Percentiles rank a stretch among this genome's conserved stretches.
These are phyloP conservation scores for Stenoptilia bipunctidactyla DNA, from an alignment of 2,888 invertebrate species.

Conservation along the genomic window DNA sequence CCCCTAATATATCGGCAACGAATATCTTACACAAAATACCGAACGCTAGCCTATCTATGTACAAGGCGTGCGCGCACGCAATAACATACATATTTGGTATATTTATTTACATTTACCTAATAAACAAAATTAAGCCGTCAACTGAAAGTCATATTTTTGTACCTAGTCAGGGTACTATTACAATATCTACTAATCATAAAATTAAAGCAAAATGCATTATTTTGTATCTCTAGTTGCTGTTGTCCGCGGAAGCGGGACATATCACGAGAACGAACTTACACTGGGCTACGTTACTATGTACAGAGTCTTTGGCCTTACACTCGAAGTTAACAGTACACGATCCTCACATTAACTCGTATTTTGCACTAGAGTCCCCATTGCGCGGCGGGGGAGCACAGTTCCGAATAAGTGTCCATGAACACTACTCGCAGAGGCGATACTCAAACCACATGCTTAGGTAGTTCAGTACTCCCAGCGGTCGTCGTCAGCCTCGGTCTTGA, in stretches of 20 bases:
- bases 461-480: constrained; percentile 74
- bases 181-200: constrained; percentile 27
- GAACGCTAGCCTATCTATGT: constrained; percentile 48
- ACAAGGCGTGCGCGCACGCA: constrained; percentile 38
- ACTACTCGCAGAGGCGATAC: background rate
- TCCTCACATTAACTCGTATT: constrained; percentile 30
- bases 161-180: constrained; percentile 50
- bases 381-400: too few species aligned
- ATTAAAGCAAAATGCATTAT: constrained; percentile 67
- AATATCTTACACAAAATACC: constrained; percentile 35
- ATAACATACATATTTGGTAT: constrained; percentile 64
- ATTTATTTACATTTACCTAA: constrained; percentile 61
- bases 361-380: constrained; percentile 31
- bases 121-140: constrained; percentile 42
- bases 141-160: constrained; percentile 59
- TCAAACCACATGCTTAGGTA: background rate
- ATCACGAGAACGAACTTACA: constrained; percentile 30
- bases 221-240: constrained; percentile 55
- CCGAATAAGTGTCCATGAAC: background rate
- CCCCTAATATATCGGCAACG: constrained; percentile 33
- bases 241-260: constrained; percentile 25
- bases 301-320: constrained; percentile 67
- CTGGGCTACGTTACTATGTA: constrained; percentile 35
- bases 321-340: constrained; percentile 40
- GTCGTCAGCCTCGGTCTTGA: constrained; percentile 73